These are phyloP conservation scores for Barnardius zonarius DNA, from an alignment of 2,113 vertebrate species.

Conservation along the genomic window DNA sequence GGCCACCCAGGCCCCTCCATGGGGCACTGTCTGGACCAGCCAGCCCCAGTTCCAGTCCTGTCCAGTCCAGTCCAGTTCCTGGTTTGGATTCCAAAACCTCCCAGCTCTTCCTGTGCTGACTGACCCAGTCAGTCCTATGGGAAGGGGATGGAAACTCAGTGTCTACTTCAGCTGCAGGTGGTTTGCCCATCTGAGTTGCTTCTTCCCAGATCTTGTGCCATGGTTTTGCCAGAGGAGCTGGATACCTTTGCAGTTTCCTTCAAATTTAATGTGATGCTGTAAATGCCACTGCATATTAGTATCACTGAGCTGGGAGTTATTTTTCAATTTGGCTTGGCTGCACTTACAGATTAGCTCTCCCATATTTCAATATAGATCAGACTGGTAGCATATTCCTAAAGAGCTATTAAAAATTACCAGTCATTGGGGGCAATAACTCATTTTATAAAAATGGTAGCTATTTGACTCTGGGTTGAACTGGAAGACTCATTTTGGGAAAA, in stretches of 20 bases:
- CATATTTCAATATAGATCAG: not conserved
- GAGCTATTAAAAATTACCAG: not conserved
- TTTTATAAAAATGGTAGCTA: not conserved
- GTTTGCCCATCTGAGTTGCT: not conserved
- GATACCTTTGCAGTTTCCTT: not conserved
- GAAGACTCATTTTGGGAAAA: not conserved
- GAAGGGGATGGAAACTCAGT: not conserved
- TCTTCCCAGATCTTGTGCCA: not conserved
- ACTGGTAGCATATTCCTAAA: not conserved
- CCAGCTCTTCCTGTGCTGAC: not conserved
- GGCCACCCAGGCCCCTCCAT: fast-evolving
- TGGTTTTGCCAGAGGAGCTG: not conserved
- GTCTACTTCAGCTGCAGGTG: not conserved
- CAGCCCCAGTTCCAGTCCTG: not conserved
- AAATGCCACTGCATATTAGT: not conserved
- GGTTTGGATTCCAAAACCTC: not conserved
- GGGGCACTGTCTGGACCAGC: not conserved
- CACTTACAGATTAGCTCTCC: not conserved
- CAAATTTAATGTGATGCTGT: not conserved
- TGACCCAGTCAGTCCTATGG: not conserved
- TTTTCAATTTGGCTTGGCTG: not conserved
- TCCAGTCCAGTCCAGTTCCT: not conserved
- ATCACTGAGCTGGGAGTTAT: not conserved
- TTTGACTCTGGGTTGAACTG: not conserved
- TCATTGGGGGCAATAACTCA: not conserved